These are phyloP conservation scores for Ornithoptera alexandrae DNA, from an alignment of 2,888 invertebrate species.

Conservation along the genomic window DNA sequence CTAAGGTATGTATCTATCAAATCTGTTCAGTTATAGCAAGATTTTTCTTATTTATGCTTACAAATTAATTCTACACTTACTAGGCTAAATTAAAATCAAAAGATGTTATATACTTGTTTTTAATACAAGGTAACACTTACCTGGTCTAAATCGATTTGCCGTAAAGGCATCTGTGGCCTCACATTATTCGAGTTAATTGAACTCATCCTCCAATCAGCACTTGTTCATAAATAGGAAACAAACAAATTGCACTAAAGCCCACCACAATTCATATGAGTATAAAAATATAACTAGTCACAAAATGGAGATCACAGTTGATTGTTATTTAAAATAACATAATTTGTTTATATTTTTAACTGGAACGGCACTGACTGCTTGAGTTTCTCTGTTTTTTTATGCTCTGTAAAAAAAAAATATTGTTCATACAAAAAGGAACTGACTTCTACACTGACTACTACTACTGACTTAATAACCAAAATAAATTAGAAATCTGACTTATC, in stretches of 20 bases:
- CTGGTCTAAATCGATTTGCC: slow-evolving; percentile 89
- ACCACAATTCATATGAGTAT: slow-evolving; percentile 43
- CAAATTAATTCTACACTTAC: not conserved
- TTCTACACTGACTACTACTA: too few species aligned
- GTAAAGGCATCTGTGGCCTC: slow-evolving; percentile 79
- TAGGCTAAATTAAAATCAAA: not conserved
- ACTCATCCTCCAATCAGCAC: slow-evolving; percentile 48
- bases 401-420: slow-evolving; percentile 48
- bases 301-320: slow-evolving; percentile 60
- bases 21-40: too few species aligned
- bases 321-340: slow-evolving; percentile 55
- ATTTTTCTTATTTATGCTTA: too few species aligned
- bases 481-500: too few species aligned
- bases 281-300: slow-evolving; percentile 53
- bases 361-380: slow-evolving; percentile 40
- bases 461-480: not conserved
- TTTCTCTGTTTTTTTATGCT: slow-evolving; percentile 46
- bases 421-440: not conserved
- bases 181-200: slow-evolving; percentile 48
- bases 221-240: slow-evolving; percentile 35
- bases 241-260: slow-evolving; percentile 44
- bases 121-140: slow-evolving; percentile 46
- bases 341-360: slow-evolving; percentile 39
- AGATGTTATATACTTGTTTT: not conserved
- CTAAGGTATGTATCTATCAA: too few species aligned